Evolutionary conservation across 2,888 invertebrate species (phyloP).

Genomic region (Morpho achilles): DNA sequence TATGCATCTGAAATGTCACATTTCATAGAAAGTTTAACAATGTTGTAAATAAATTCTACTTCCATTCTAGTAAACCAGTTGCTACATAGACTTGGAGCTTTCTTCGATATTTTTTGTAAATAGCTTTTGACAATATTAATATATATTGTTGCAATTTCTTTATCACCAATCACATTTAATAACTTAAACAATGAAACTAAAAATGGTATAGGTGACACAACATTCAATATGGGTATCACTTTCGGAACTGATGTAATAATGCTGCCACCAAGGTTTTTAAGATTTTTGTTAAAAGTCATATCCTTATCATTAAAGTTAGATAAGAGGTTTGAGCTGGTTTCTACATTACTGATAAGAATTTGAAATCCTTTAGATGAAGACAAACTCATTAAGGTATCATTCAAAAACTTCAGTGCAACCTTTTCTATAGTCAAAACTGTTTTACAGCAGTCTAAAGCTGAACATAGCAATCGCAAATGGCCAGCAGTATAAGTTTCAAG

Average conservation of each 20-base stretch:
- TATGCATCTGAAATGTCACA: slow-evolving; percentile 56
- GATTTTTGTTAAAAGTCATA: slow-evolving; percentile 52
- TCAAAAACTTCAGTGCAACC: slow-evolving; percentile 47
- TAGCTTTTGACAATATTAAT: slow-evolving; percentile 61
- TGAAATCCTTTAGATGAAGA: slow-evolving; percentile 67
- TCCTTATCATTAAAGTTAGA: slow-evolving; percentile 55
- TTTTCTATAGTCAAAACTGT: slow-evolving; percentile 50
- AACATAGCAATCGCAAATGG: slow-evolving; percentile 58
- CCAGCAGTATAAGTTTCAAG: slow-evolving; percentile 64
- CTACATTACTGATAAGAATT: slow-evolving; percentile 55
- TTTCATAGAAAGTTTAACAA: slow-evolving; percentile 61
- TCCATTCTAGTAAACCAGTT: slow-evolving; percentile 84
- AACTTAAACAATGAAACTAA: slow-evolving; percentile 59
- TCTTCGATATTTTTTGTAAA: slow-evolving; percentile 53
- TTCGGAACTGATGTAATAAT: slow-evolving; percentile 54
- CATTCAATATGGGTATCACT: slow-evolving; percentile 57
- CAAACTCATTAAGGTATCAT: slow-evolving; percentile 48
- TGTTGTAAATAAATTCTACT: slow-evolving; percentile 73
- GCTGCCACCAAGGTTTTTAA: slow-evolving; percentile 51
- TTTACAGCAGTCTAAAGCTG: slow-evolving; percentile 59
- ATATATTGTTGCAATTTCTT: slow-evolving; percentile 54
- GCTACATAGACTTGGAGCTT: slow-evolving; percentile 59
- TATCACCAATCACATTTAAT: slow-evolving; percentile 46
- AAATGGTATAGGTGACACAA: slow-evolving; percentile 59
- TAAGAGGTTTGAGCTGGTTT: slow-evolving; percentile 60